Evolutionary conservation across 2,797 vertebrate genomes (phyloP), one percentile per base, ranked within the genome.

Genomic region (Phylloscopus collybita): DNA sequence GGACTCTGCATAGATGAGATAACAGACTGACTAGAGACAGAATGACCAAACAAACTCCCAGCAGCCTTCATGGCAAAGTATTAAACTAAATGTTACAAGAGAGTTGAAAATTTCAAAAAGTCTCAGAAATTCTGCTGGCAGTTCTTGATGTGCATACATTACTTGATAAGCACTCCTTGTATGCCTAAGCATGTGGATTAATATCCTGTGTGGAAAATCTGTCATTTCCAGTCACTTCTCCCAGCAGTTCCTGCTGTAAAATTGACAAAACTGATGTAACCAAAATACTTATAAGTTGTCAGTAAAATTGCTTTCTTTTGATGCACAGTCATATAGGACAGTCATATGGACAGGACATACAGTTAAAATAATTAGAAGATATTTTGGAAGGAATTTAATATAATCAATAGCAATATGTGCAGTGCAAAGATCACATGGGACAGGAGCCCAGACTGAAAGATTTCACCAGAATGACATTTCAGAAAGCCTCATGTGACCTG

Each of bases 211-310:
- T 88, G 65, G 44, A 96, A 34, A 69, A 93, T 6, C 42, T 92
- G 80, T 80, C 91, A 86, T 86, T 95, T 93, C 47, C 80, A 96
- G 42, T 54, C 54, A 95, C 57, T 90, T 80, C 69, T 44, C 66
- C n/a, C 61, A 83, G 85, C 59, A 95, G 50, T 25, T 88, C 57
- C 47, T 80, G 25, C 42, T 75, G 14, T 44, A 90, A 91, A 92
- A 83, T 14, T 90, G 57, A 83, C 44, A 47, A 80, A 87, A 73
- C 13, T 60, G 36, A 79, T 82, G 20, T 9, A 96, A 83, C 20
- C 21, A 86, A 84, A 71, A 73, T 59, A 62, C 27, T 54, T 59
- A 1, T 2, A 88, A 91, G 49, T 6, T 42, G 21, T 53, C 53
- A 80, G 66, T 25, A 75, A 70, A 92, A 87, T 13, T 40, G 26